phyloP scores from a whole-genome alignment of 2,888 invertebrate species.

The Saturnia japonica region DNA sequence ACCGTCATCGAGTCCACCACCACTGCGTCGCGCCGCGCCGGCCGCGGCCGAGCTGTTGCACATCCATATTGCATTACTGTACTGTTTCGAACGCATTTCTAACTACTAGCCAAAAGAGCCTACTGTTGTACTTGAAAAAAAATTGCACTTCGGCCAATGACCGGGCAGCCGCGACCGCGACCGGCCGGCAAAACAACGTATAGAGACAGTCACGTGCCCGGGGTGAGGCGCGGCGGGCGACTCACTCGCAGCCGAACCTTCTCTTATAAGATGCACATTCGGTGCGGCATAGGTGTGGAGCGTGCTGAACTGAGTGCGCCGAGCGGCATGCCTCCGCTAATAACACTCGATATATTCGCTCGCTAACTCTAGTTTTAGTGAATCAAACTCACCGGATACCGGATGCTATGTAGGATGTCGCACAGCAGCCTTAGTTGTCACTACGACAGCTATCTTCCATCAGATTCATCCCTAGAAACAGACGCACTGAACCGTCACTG shows the following conservation, averaged over 20 bases:
- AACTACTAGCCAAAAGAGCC: constrained; percentile 57
- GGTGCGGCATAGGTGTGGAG: constrained; percentile 75
- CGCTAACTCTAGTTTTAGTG: constrained; percentile 62
- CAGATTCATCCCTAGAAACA: constrained; percentile 77
- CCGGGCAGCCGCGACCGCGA: constrained; percentile 68
- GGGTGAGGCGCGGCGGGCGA: constrained; percentile 80
- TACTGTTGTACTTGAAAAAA: constrained; percentile 59
- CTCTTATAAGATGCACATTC: constrained; percentile 80
- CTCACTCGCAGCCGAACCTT: constrained; percentile 72
- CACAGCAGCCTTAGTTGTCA: constrained; percentile 79
- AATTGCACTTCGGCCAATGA: constrained; percentile 74
- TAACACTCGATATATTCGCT: constrained; percentile 50
- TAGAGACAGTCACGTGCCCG: constrained; percentile 80
- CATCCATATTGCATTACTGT: constrained; percentile 9
- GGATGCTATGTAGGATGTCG: constrained; percentile 81
- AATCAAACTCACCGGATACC: constrained; percentile 63
- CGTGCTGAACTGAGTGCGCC: constrained; percentile 66
- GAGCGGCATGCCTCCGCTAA: constrained; percentile 72
- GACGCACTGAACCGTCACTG: constrained; percentile 78
- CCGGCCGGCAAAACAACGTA: constrained; percentile 73
- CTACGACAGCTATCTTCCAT: constrained; percentile 77
- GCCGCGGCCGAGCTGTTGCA: too few species aligned
- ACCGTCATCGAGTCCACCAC: constrained; percentile 48
- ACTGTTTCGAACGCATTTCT: constrained; percentile 54
- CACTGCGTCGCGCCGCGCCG: constrained; percentile 44